Conservation (phyloP, 2,888 invertebrate genomes). For the Torymus tubicola region DNA sequence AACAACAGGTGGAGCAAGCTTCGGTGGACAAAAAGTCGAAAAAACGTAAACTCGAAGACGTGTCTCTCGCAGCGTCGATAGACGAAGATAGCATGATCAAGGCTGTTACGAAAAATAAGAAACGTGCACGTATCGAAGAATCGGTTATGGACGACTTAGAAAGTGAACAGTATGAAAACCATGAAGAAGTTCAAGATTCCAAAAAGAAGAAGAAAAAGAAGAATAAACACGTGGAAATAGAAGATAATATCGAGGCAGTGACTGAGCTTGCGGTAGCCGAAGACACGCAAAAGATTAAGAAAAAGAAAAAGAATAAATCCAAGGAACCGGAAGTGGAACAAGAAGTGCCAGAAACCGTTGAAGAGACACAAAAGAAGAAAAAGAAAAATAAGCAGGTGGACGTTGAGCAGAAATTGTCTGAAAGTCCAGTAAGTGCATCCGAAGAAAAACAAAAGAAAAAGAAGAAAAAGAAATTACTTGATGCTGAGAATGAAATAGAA, state of each 20-base stretch:
- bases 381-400: slow-evolving; percentile 3
- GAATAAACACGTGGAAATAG: neutral
- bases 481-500: neutral
- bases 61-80: slow-evolving; percentile 19
- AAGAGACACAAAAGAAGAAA: slow-evolving; percentile 42
- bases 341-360: neutral
- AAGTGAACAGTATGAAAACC: slow-evolving; percentile 30
- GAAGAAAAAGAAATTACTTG: slow-evolving; percentile 30
- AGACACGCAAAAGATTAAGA: slow-evolving; percentile 8
- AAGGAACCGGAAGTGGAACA: neutral
- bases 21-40: slow-evolving; percentile 56
- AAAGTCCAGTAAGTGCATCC: neutral
- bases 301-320: slow-evolving; percentile 23
- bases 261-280: no score
- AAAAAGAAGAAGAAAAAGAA: slow-evolving; percentile 44
- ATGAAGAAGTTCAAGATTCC: slow-evolving; percentile 18
- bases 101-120: slow-evolving; percentile 29
- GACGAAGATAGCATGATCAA: slow-evolving; percentile 42
- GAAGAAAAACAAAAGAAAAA: slow-evolving; percentile 6
- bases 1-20: slow-evolving; percentile 1
- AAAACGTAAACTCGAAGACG: slow-evolving; percentile 60
- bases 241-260: neutral
- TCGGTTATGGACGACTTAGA: slow-evolving; percentile 16
- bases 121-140: slow-evolving; percentile 48
- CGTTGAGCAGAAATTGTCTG: neutral